Base-by-base conservation (phyloP, 2,888 invertebrate genomes). In the Iselma pallidipennis region DNA sequence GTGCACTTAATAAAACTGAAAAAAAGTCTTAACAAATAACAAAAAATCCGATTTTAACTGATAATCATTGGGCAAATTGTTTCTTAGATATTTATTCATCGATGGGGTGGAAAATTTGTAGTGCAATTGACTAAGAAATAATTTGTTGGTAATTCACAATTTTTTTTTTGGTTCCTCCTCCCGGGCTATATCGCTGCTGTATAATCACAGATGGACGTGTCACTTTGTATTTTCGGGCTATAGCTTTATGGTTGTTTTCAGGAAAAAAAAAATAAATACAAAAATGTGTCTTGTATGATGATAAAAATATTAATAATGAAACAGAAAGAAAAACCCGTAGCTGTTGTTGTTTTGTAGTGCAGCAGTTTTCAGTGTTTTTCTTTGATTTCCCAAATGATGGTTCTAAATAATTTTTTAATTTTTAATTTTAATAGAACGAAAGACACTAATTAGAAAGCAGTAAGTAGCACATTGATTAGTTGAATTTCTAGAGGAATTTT, bases 1-100 rank as follows among this genome's bases (percentile, higher is more conserved):
- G 74, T 78, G 79, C 79, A 79, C 79, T 77, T 75, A 73, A 68
- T 65, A 69, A 60, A 67, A 66, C 67, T 66, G 61, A 66, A 65
- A 52, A 63, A 67, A 57, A 64, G 9, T 50, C n/a, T 54, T 42
- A 28, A 42, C 16, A 51, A n/a, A 16, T 16, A 29, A 51, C 14
- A 14, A 16, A 33, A 45, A 55, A 25, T 59, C n/a, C 19, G 21
- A 42, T 21, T 45, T n/a, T 23, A 45, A 45, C 16, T 16, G 7
- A 31, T n/a, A n/a, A n/a, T 37, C 6, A 7, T 45, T 23, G 57
- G 55, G 62, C 63, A 63, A 63, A 67, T 65, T 54, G 53, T 59
- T 59, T 57, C 61, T 61, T 61, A 57, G 64, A 45, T 21, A 45
- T 45, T 23, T 16, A 16, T 37, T 16, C 37, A 37, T 50, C 48